A percentile compares a stretch with the other conserved stretches of the same genome.
Conservation (phyloP, 2,113 vertebrate genomes). For the Perca schrenkii region DNA sequence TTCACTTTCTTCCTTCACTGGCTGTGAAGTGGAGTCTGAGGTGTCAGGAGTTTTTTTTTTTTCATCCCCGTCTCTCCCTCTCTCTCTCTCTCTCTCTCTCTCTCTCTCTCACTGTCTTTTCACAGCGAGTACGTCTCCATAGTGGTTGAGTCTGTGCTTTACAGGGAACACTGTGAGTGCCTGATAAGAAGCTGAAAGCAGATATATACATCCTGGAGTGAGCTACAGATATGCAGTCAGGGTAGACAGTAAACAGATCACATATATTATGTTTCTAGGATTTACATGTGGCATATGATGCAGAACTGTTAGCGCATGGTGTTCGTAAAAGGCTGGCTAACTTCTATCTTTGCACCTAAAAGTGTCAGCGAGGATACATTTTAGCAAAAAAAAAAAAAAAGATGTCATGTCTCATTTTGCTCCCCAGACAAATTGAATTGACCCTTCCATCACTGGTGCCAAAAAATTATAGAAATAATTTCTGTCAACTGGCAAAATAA, state of each 20-base stretch:
- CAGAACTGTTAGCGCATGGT: conserved; percentile 30
- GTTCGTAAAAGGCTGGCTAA: conserved; percentile 32
- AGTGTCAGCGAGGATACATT: conserved; percentile 4
- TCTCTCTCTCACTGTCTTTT: conserved; percentile 52
- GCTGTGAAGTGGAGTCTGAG: conserved; percentile 87
- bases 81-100: conserved; percentile 35
- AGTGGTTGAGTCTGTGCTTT: conserved; percentile 78
- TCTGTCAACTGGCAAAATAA: conserved; percentile 62
- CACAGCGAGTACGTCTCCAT: conserved; percentile 71
- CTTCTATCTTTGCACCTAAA: conserved; percentile 24
- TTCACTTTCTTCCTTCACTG: conserved; percentile 80
- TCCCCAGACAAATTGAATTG: conserved; percentile 71
- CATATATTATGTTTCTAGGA: conserved; percentile 71
- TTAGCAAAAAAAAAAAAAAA: conserved; percentile 6
- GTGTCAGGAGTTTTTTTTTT: conserved; percentile 83
- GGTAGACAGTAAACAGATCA: conserved; percentile 76
- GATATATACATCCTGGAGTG: conserved; percentile 79
- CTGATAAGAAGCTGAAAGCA: conserved; percentile 84
- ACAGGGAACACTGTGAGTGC: conserved; percentile 76
- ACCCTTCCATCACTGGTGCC: conserved; percentile 51
- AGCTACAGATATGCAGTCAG: conserved; percentile 63
- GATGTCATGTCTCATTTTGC: conserved; percentile 65
- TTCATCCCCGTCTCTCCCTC: conserved; percentile 19
- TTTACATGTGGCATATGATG: conserved; percentile 68
- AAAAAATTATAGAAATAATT: conserved; percentile 61